Base-by-base conservation (phyloP, 1,140 invertebrate species). In the Drosophila subpulchrella region DNA sequence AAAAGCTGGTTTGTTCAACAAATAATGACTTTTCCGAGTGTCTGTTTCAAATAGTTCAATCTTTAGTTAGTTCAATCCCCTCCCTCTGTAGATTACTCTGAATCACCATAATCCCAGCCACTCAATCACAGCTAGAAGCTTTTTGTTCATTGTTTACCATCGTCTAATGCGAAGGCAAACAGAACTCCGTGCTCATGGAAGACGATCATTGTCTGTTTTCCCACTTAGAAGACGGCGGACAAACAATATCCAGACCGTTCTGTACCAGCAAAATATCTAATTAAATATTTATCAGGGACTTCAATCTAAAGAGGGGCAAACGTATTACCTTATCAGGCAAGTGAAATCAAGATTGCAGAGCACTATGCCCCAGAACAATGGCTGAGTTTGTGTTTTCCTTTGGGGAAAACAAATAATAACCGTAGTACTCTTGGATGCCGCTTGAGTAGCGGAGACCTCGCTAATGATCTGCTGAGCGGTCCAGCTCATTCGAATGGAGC, bases 201-300 rank as follows among this genome's bases (percentile, higher is more conserved):
- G 62, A 50, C 54, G 59, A 66, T 60, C 54, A 48, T 59, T 76
- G 54, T 76, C 32, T 62, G 55, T 30, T 59, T 59, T 38, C 41
- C 75, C 75, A 39, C 34, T 62, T 10, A 50, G 39, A 36, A 57
- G 47, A 44, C 20, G 54, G 32, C 61, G 51, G 48, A 62, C 76
- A 59, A 81, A 73, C 65, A 81, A 76, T 60, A 74, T 58, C 6
- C 44, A 38, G 72, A 60, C 38, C 51, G 44, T 59, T 80, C 70
- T 77, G 55, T 75, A 61, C 61, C 54, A 46, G 72, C 76, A 67
- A 81, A 81, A 85, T 62, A 60, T 51, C 82, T 86, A 85, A 85
- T 85, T 85, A 81, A 85, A 85, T 86, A 86, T 86, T 85, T 85
- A 85, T 85, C 78, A 63, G 30, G 55, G 82, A 86, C 81, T 78